Percentiles rank a stretch among this genome's conserved stretches.
These are phyloP conservation scores for Caenorhabditis sulstoni DNA, from an alignment of 2,888 invertebrate genomes.

Conservation along the genomic window DNA sequence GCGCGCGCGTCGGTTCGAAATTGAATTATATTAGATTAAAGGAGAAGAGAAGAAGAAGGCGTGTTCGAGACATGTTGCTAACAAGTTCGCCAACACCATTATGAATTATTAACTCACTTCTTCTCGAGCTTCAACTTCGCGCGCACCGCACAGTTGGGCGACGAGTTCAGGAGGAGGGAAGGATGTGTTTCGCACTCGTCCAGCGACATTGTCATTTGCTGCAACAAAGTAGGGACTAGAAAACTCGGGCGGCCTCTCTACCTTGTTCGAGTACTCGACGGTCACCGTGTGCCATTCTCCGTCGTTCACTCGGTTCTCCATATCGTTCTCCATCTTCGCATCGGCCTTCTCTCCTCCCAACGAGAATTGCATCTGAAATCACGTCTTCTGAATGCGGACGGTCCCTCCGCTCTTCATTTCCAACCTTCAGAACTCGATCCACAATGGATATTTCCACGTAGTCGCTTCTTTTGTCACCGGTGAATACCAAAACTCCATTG, in stretches of 20 bases:
- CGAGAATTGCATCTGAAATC: conserved; percentile 64
- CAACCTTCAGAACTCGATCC: conserved; percentile 68
- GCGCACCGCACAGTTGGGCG: conserved; percentile 70
- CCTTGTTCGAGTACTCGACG: conserved; percentile 71
- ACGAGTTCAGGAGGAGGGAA: conserved; percentile 61
- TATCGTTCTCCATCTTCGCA: conserved; percentile 71
- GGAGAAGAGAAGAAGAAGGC: conserved; percentile 5
- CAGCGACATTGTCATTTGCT: conserved; percentile 71
- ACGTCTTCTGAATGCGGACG: background rate
- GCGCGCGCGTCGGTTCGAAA: conserved; percentile 17
- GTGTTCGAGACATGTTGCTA: conserved; percentile 28
- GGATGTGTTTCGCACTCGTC: conserved; percentile 74
- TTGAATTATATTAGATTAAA: conserved; percentile 45
- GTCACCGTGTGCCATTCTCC: conserved; percentile 78
- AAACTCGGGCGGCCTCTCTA: conserved; percentile 22
- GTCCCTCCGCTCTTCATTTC: background rate
- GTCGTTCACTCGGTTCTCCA: conserved; percentile 75
- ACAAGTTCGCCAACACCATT: conserved; percentile 21
- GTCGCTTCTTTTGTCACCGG: conserved; percentile 70
- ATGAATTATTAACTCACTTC: conserved; percentile 67
- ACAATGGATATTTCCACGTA: conserved; percentile 74
- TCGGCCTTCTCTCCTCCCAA: conserved; percentile 67
- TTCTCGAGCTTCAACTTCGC: conserved; percentile 70
- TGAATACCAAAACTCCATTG: conserved; percentile 72
- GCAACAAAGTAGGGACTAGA: conserved; percentile 21